Conservation (phyloP, 2,888 invertebrate genomes). For the Cataglyphis altisquamis region DNA sequence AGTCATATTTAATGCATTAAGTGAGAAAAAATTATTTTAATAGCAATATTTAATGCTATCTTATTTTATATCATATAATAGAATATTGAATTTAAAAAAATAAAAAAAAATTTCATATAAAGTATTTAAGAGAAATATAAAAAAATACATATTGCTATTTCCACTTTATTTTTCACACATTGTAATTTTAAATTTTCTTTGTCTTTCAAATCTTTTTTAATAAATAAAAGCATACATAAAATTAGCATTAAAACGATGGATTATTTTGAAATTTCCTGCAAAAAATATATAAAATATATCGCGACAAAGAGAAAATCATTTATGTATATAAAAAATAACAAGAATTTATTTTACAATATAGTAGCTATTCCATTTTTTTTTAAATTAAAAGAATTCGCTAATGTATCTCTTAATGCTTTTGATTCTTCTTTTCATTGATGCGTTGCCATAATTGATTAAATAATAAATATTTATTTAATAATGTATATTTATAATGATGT, state of each 20-base stretch:
- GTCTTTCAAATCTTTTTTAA: not conserved
- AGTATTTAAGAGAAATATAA: not conserved
- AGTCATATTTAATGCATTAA: slow-evolving; percentile 38
- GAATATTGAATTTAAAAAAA: not conserved
- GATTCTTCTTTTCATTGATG: not conserved
- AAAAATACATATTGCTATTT: slow-evolving; percentile 7
- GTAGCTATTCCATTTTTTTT: not conserved
- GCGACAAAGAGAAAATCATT: not conserved
- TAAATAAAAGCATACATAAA: not conserved
- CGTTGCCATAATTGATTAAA: not conserved
- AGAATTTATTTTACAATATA: not conserved
- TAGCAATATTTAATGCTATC: not conserved
- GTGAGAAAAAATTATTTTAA: slow-evolving; percentile 7
- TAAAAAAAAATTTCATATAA: not conserved
- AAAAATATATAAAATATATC: not conserved
- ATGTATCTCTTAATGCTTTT: slow-evolving; percentile 22
- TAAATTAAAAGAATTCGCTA: not conserved
- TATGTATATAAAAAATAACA: not conserved
- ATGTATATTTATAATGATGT: slow-evolving; percentile 24
- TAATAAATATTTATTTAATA: slow-evolving; percentile 43
- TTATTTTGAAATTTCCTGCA: not conserved
- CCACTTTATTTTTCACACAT: not conserved
- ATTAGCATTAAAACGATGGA: not conserved
- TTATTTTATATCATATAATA: not conserved
- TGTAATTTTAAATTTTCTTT: not conserved